Conservation (phyloP, 1,140 invertebrate genomes). For the Acyrthosiphon pisum region DNA sequence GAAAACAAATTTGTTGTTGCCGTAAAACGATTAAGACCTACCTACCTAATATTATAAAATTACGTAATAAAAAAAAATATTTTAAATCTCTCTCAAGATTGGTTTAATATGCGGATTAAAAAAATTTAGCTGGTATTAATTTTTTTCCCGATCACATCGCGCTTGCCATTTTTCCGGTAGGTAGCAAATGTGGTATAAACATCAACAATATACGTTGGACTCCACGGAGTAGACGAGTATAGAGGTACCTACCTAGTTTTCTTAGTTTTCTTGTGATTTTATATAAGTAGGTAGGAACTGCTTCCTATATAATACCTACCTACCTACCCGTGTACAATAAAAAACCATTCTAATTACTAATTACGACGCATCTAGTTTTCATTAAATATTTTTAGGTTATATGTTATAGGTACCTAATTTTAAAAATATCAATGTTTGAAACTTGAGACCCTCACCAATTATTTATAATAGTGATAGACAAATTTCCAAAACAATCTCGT, state of each 20-base stretch:
- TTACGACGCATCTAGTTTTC: not conserved
- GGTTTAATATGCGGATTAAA: too few relatives aligned
- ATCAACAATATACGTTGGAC: not conserved
- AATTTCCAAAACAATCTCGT: not conserved
- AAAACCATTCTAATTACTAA: not conserved
- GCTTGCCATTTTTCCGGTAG: not conserved
- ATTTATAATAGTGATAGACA: not conserved
- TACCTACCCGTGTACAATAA: too few relatives aligned
- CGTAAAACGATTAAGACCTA: not conserved
- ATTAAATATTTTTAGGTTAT: not conserved
- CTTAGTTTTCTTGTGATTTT: too few relatives aligned
- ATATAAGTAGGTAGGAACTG: too few relatives aligned
- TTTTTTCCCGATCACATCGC: not conserved
- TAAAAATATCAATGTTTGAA: not conserved
- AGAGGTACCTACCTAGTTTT: too few relatives aligned
- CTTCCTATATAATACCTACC: too few relatives aligned
- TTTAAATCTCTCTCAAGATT: not conserved
- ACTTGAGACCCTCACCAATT: not conserved
- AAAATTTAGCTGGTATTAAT: too few relatives aligned
- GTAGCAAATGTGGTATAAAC: not conserved
- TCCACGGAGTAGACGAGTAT: too few relatives aligned
- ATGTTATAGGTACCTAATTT: not conserved
- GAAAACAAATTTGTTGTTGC: not conserved
- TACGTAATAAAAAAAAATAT: not conserved
- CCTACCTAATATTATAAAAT: not conserved